Conservation (phyloP, 1,140 invertebrate species). For the Drosophila triauraria region DNA sequence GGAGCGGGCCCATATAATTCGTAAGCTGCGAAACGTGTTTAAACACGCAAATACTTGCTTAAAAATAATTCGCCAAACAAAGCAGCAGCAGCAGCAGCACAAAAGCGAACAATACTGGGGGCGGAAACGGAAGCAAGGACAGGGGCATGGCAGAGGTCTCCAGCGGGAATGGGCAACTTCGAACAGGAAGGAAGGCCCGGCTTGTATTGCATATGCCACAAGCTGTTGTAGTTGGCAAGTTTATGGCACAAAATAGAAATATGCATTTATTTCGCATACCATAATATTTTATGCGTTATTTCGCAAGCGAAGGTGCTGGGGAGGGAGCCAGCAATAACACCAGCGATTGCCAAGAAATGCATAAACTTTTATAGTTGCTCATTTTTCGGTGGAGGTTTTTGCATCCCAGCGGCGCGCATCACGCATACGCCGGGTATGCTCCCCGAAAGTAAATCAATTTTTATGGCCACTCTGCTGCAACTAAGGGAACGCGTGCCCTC, state of each 20-base stretch:
- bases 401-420: slow-evolving; percentile 40
- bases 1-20: slow-evolving; percentile 59
- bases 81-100: slow-evolving; percentile 39
- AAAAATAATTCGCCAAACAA: slow-evolving; percentile 71
- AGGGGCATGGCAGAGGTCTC: slow-evolving; percentile 14
- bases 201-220: slow-evolving; percentile 68
- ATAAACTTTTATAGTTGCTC: slow-evolving; percentile 76
- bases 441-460: slow-evolving; percentile 69
- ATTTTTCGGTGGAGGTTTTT: slow-evolving; percentile 35
- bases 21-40: slow-evolving; percentile 81
- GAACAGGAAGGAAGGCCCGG: slow-evolving; percentile 35
- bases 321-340: slow-evolving; percentile 21
- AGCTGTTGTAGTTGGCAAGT: slow-evolving; percentile 50
- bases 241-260: slow-evolving; percentile 71
- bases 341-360: slow-evolving; percentile 63
- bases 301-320: slow-evolving; percentile 30
- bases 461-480: slow-evolving; percentile 57
- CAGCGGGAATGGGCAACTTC: slow-evolving; percentile 13
- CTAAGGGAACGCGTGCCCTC: slow-evolving; percentile 34
- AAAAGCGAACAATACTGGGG: slow-evolving; percentile 40
- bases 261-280: slow-evolving; percentile 67
- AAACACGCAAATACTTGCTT: slow-evolving; percentile 83
- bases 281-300: slow-evolving; percentile 77
- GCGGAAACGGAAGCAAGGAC: slow-evolving; percentile 68
- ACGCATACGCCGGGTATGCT: slow-evolving; percentile 72